Percentiles rank a stretch among this genome's conserved stretches.
phyloP scores from a whole-genome alignment of 1,140 invertebrate genomes.

The Parasteatoda tepidariorum region DNA sequence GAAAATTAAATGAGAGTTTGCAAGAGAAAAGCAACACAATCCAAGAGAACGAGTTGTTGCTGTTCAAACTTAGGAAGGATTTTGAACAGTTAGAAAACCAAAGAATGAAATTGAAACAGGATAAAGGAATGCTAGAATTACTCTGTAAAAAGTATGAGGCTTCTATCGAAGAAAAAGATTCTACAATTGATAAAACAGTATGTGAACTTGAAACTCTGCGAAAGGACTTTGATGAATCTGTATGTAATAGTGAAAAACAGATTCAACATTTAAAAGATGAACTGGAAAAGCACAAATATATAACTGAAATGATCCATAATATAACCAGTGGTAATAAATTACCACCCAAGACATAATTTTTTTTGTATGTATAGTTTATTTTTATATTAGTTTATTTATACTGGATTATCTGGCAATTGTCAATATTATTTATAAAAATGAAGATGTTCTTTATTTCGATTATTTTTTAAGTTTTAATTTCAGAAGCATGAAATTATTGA shows the following conservation, averaged over 20 bases:
- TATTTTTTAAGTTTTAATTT: no score
- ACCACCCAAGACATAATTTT: neutral
- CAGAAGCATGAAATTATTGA: no score
- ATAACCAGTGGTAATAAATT: slow-evolving; percentile 38
- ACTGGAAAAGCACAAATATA: slow-evolving; percentile 46
- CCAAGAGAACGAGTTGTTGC: neutral
- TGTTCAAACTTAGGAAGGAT: neutral
- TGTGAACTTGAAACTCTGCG: neutral
- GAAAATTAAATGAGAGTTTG: slow-evolving; percentile 12
- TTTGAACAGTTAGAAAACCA: slow-evolving; percentile 28
- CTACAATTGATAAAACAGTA: slow-evolving; percentile 2
- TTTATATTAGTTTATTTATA: no score
- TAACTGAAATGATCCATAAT: slow-evolving; percentile 58
- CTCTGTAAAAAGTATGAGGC: slow-evolving; percentile 43
- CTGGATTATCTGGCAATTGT: no score
- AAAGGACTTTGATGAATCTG: slow-evolving; percentile 1
- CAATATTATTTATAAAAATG: no score
- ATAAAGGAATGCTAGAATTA: slow-evolving; percentile 37
- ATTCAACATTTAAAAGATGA: slow-evolving; percentile 43
- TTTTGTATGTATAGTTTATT: neutral
- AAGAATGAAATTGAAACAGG: slow-evolving; percentile 29
- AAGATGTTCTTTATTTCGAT: no score
- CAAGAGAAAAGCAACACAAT: neutral
- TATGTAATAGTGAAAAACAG: slow-evolving; percentile 10
- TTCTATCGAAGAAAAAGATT: slow-evolving; percentile 31